phyloP scores from a whole-genome alignment of 1,140 invertebrate species.

The Caenorhabditis inopinata region DNA sequence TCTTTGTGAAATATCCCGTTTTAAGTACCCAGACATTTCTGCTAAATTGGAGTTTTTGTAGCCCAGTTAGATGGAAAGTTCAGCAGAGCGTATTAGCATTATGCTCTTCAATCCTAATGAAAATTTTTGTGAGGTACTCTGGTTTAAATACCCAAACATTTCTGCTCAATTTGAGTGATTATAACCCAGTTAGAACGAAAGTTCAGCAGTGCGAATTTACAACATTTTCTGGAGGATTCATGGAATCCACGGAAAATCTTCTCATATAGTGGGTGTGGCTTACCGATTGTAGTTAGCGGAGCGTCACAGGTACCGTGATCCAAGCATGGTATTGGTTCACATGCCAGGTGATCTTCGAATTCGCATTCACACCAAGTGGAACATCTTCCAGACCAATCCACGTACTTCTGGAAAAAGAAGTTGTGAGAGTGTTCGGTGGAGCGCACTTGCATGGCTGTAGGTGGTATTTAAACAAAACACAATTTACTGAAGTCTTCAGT shows the following conservation, averaged over 20 bases:
- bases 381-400: conserved; percentile 61
- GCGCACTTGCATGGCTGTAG: background rate
- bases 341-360: conserved; percentile 52
- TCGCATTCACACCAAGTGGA: conserved; percentile 63
- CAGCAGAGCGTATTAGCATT: background rate
- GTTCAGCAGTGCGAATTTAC: background rate
- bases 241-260: background rate
- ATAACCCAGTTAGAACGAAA: background rate
- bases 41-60: background rate
- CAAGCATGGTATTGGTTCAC: conserved; percentile 55
- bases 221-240: background rate
- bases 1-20: too few species aligned
- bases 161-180: background rate
- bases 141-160: background rate
- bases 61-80: background rate
- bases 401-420: conserved; percentile 47
- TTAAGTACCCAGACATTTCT: background rate
- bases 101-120: background rate
- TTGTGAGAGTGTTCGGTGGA: background rate
- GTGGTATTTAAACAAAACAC: too few species aligned
- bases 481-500: too few species aligned
- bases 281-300: conserved; percentile 56
- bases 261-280: background rate
- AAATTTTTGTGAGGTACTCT: too few species aligned
- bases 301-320: conserved; percentile 55